These are phyloP conservation scores for Centruroides sculpturatus DNA, from an alignment of 1,140 invertebrate species.

Conservation along the genomic window DNA sequence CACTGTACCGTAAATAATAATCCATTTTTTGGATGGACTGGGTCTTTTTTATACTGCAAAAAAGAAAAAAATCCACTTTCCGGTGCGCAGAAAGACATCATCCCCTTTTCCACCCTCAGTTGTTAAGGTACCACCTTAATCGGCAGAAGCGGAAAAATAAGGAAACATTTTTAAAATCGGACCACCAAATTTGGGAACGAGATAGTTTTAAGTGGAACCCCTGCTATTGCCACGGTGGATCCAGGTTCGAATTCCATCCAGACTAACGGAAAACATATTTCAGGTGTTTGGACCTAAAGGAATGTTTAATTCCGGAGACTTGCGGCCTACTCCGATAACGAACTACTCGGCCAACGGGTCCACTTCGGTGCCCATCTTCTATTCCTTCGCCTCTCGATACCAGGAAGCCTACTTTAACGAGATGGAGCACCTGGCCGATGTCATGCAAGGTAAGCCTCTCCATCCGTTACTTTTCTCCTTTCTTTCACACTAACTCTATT, in stretches of 20 bases:
- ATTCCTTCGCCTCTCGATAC: slow-evolving; percentile 46
- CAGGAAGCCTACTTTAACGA: slow-evolving; percentile 40
- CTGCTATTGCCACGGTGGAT: no score
- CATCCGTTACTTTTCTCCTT: background rate
- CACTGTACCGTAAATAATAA: no score
- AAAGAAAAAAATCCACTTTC: no score
- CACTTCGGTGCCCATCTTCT: slow-evolving; percentile 39
- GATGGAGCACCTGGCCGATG: slow-evolving; percentile 48
- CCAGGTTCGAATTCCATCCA: background rate
- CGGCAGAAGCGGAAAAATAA: no score
- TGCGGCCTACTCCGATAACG: slow-evolving; percentile 35
- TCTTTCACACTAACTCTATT: background rate
- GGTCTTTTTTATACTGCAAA: no score
- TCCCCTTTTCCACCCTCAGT: no score
- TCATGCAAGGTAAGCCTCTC: slow-evolving; percentile 35
- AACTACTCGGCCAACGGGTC: slow-evolving; percentile 19
- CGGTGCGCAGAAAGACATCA: no score
- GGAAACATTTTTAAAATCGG: no score
- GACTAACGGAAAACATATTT: background rate
- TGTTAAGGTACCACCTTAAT: no score
- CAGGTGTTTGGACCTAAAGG: slow-evolving; percentile 41
- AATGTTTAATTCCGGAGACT: slow-evolving; percentile 41
- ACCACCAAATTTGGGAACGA: no score
- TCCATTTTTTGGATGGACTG: no score
- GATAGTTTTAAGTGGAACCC: no score